Evolutionary conservation across 2,113 vertebrate genomes (phyloP), one percentile per base, ranked within the genome.

Genomic region (Mastomys coucha): DNA sequence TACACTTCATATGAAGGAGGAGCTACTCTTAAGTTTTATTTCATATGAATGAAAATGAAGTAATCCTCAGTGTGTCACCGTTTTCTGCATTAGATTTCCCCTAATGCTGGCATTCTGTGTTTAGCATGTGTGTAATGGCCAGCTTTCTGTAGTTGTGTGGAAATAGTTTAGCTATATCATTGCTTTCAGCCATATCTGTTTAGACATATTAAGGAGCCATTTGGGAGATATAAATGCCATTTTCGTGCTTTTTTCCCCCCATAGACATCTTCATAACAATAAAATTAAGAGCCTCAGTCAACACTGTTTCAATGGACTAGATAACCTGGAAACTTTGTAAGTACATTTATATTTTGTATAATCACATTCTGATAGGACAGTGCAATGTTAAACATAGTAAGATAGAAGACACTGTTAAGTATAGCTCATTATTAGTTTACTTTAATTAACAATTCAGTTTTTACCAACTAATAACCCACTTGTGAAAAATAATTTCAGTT

Each of bases 251-350:
- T 92, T 97, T 94, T 26, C 4, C 97, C 97, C 16, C 76, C 97
- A n/a, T 92, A 99, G 99, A 82, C 99, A 99, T 98, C 99, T 99
- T 97, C 99, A 99, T 98, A 99, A 99, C 98, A 99, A 99, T 98
- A 99, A 99, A 98, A 99, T 99, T 97, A 99, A 99, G 96, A 99
- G 98, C 76, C 99, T 99, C 81, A 99, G 99, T 95, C 99, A 98
- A 76, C 99, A 99, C 96, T 99, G 99, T 96, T 99, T 99, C 97
- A 98, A 98, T 96, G 99, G 99, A 94, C 98, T 99, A 72, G 99
- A 99, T 95, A 99, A 99, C 98, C 98, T 99, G 93, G 99, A 99
- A 98, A 99, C 99, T 5, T 98, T 99, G 99, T 99, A 98, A 99
- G 99, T 99, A 97, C n/a, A 3, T 51, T 95, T 69, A 6, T 42